Base-by-base conservation (phyloP, 2,797 vertebrate genomes). In the Eutrigla gurnardus region DNA sequence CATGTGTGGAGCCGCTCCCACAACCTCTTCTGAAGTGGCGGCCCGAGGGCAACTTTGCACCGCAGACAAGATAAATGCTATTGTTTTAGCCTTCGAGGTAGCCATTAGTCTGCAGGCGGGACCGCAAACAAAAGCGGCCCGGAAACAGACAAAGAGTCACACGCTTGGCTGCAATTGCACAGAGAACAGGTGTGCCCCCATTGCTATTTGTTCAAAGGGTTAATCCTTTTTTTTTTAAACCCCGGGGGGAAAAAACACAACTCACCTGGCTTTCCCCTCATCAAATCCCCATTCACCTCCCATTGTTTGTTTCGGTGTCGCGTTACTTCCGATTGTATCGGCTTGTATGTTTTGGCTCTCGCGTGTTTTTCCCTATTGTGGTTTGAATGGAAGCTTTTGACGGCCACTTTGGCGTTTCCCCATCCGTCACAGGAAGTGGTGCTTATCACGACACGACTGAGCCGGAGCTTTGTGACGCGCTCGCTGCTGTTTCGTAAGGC, bases 21-120 rank as follows among this genome's bases (percentile, higher is more conserved):
- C 84, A 73, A 54, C 75, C 77, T 73, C 55, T 10, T 35, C 73
- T 65, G 61, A 90, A 89, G 86, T 80, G 79, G 65, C 52, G 59
- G 86, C 91, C 87, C 9, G 47, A 66, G 88, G 90, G 50, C 65
- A 47, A 50, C 81, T 77, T 86, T 80, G 69, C 76, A 62, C 83
- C 15, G 9, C 80, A 80, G 85, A 90, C 88, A 86, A 90, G 89
- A 93, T 87, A 83, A 91, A 92, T 87, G 86, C 86, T 84, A 84
- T 91, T 89, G 89, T 89, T 90, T 91, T 83, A 86, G 77, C 86
- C 90, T 85, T 73, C 63, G 25, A 89, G 91, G 87, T 66, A 83
- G 85, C 81, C 82, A 90, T 93, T 91, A 91, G 86, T 88, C 81
- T 84, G 78, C 75, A 4, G 85, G 87, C 53, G 57, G 73, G 82